Conservation (phyloP, 2,797 vertebrate genomes). For the Esox lucius region DNA sequence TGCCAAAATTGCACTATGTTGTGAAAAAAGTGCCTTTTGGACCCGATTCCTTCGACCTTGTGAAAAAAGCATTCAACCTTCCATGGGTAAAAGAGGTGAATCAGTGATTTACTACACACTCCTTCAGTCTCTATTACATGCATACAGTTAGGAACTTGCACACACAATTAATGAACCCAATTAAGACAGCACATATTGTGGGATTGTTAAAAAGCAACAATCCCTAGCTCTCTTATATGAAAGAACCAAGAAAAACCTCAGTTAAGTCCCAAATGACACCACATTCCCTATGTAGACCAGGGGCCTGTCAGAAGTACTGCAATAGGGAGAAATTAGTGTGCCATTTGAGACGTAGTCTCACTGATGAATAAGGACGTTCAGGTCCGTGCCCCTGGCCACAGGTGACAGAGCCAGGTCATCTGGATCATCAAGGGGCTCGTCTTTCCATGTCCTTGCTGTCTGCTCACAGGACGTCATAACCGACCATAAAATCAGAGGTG, state of each 20-base stretch:
- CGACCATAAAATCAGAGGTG: constrained; percentile 65
- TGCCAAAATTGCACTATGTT: too few species aligned
- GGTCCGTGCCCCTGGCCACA: background rate
- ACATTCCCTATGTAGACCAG: too few species aligned
- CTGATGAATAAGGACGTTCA: too few species aligned
- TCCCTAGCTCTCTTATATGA: background rate
- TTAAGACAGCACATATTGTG: background rate
- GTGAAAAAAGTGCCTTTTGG: too few species aligned
- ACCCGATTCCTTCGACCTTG: constrained; percentile 40
- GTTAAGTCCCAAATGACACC: background rate
- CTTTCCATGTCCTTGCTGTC: background rate
- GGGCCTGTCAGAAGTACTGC: too few species aligned
- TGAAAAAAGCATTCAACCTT: background rate
- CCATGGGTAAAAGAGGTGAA: background rate
- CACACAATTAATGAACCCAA: background rate
- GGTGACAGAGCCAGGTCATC: background rate
- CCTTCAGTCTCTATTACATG: background rate
- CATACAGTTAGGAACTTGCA: background rate
- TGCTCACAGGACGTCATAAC: constrained; percentile 48
- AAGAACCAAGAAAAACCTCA: background rate
- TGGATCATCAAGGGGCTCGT: background rate
- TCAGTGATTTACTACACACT: background rate
- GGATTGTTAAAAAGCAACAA: background rate
- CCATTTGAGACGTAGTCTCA: background rate
- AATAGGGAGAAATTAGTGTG: too few species aligned